These are phyloP conservation scores for Leptoclinus maculatus DNA, from an alignment of 2,797 vertebrate genomes.

Conservation along the genomic window DNA sequence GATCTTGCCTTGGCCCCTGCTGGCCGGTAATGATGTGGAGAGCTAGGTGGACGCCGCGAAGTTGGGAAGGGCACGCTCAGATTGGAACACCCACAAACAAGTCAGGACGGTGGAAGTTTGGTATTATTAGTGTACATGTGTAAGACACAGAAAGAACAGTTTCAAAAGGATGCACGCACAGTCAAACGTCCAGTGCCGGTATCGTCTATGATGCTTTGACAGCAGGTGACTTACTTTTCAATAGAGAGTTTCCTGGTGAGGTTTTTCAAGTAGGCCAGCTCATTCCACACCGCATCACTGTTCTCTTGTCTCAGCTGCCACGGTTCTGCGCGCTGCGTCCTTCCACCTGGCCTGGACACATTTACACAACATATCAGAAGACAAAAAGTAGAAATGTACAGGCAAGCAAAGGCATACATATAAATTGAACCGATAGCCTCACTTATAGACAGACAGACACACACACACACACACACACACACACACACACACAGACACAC, in stretches of 20 bases:
- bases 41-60: conserved; percentile 69
- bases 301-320: conserved; percentile 88
- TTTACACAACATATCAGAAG: conserved; percentile 21
- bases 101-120: conserved; percentile 41
- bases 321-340: conserved; percentile 72
- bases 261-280: conserved; percentile 89
- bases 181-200: background rate
- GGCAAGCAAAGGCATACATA: conserved; percentile 30
- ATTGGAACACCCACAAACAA: conserved; percentile 70
- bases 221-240: conserved; percentile 88
- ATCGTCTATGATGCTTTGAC: conserved; percentile 14
- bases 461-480: no score
- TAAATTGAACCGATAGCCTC: conserved; percentile 27
- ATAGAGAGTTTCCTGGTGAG: conserved; percentile 87
- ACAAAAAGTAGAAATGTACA: conserved; percentile 32
- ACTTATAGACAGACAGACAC: background rate
- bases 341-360: conserved; percentile 76
- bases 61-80: conserved; percentile 68
- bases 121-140: background rate
- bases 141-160: conserved; percentile 13
- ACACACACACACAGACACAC: background rate
- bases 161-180: background rate
- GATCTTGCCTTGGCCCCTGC: conserved; percentile 73
- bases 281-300: conserved; percentile 90
- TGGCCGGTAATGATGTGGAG: conserved; percentile 76